phyloP scores from a whole-genome alignment of 2,888 invertebrate genomes.

The Morinoia aosen region DNA sequence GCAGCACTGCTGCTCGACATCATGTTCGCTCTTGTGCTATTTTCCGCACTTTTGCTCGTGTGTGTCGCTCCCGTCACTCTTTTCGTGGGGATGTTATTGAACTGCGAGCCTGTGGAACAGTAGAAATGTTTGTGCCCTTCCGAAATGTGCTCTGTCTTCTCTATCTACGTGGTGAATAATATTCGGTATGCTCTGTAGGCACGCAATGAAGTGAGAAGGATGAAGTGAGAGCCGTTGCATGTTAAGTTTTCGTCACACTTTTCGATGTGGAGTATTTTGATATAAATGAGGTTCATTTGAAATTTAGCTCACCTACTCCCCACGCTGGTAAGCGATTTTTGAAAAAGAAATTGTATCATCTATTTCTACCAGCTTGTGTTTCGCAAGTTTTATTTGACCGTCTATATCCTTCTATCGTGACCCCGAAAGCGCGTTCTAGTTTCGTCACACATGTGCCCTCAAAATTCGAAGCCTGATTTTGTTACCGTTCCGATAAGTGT shows the following conservation, averaged over 20 bases:
- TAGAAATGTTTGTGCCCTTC: too few relatives aligned
- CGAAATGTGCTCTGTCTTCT: too few relatives aligned
- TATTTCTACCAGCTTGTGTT: not conserved
- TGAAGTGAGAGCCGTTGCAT: not conserved
- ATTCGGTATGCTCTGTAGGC: not conserved
- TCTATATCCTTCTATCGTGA: not conserved
- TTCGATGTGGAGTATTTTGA: not conserved
- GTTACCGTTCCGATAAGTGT: not conserved
- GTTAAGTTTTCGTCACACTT: not conserved
- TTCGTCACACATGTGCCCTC: not conserved
- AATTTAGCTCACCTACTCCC: not conserved
- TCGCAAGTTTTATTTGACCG: not conserved
- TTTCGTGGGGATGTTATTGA: not conserved
- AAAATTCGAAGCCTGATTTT: not conserved
- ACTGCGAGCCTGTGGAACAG: not conserved
- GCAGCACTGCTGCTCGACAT: not conserved
- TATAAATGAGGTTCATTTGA: not conserved
- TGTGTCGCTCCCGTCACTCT: not conserved
- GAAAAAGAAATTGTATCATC: not conserved
- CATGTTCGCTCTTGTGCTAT: not conserved
- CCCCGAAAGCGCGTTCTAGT: too few relatives aligned
- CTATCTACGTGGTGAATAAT: not conserved
- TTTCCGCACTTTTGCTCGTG: not conserved
- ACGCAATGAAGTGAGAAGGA: not conserved
- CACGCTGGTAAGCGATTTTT: not conserved